A percentile compares a stretch with the other conserved stretches of the same genome.
These are phyloP conservation scores for Odontocolon sp. DNA, from an alignment of 2,888 invertebrate species.

Conservation along the genomic window DNA sequence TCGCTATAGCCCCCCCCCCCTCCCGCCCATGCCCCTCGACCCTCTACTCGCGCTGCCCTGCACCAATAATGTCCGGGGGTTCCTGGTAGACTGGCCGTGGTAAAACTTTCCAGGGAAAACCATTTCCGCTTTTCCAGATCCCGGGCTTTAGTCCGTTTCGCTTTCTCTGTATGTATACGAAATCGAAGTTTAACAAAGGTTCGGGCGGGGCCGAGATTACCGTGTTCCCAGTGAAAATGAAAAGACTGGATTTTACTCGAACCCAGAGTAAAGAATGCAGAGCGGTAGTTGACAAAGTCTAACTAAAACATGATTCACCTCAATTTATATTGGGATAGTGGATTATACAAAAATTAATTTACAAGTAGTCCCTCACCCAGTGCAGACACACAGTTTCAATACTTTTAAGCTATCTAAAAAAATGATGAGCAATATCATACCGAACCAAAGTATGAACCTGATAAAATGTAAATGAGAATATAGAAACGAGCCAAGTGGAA, in stretches of 20 bases:
- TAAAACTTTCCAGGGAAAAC: slow-evolving; percentile 54
- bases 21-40: slow-evolving; percentile 11
- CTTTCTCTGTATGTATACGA: slow-evolving; percentile 28
- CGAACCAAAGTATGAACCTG: no score
- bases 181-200: slow-evolving; percentile 57
- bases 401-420: no score
- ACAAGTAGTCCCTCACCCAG: no score
- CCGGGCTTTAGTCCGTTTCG: slow-evolving; percentile 5
- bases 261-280: no score
- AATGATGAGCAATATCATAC: no score
- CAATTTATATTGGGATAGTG: no score
- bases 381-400: no score
- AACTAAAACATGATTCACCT: no score
- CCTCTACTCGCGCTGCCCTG: not conserved
- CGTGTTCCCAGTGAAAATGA: not conserved
- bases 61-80: slow-evolving; percentile 9
- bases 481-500: no score
- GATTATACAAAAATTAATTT: no score
- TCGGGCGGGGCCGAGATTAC: not conserved
- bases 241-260: not conserved
- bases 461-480: no score
- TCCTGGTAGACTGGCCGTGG: slow-evolving; percentile 35
- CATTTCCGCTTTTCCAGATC: slow-evolving; percentile 57
- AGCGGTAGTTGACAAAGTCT: no score
- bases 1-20: slow-evolving; percentile 39